Base-by-base conservation (phyloP, 2,888 invertebrate species). In the Ischnura elegans region DNA sequence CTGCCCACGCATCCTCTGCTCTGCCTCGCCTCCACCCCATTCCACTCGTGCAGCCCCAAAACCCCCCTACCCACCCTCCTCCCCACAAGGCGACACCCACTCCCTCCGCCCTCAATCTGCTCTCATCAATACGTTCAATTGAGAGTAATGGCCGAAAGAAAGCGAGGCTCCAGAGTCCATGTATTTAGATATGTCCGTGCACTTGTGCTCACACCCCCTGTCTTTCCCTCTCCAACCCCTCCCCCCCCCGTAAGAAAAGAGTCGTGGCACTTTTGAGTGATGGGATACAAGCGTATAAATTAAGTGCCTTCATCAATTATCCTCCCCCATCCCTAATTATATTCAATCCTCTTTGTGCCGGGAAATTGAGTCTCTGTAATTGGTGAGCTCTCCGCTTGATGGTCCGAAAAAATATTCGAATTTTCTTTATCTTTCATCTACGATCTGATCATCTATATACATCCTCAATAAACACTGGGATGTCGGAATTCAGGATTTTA, bases 81-180 rank as follows among this genome's bases (percentile, higher is more conserved):
- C 8, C 25, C n/a, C 86, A n/a, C 21, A 25, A n/a, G 43, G 45
- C 21, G 25, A 13, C 86, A 45, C 86, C 21, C 86, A 19, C 19
- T 46, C 86, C 25, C 86, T 46, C 90, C 90, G 55, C 43, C 90
- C 87, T 87, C 87, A 87, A 87, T 87, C 87, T 87, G 47, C 90
- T 90, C 61, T 61, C 90, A 90, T 90, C 90, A 90, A 90, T 90
- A 90, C 90, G 42, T 61, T 90, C 90, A 90, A 90, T 90, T 90
- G 90, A 90, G 90, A 90, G 90, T 90, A 90, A 90, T 90, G 90
- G 90, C 61, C 55, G 90, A 90, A 61, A 90, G 90, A 90, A 90
- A 90, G 61, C 90, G 90, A 90, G 61, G 61, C 90, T 61, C 61
- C 90, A 61, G 51, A n/a, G 51, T 90, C 61, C 25, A n/a, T 76